Conservation (phyloP, 2,888 invertebrate genomes). For the Ephialtes manifestator region DNA sequence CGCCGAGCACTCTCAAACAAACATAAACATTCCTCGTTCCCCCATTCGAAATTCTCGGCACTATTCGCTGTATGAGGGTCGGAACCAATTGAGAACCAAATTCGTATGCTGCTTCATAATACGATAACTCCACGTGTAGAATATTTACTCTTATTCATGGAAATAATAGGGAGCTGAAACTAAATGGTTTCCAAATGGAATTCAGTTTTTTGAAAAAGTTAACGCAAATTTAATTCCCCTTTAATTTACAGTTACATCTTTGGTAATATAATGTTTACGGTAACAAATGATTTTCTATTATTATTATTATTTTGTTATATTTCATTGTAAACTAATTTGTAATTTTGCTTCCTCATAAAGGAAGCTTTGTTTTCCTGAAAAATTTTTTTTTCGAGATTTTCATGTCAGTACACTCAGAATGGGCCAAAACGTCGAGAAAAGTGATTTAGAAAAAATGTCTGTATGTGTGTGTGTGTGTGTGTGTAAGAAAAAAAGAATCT, state of each 20-base stretch:
- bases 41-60: constrained; percentile 30
- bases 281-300: too few relatives aligned
- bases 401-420: too few relatives aligned
- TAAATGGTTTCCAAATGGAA: background rate
- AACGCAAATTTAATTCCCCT: background rate
- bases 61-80: constrained; percentile 20
- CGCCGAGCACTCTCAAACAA: constrained; percentile 51
- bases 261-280: background rate
- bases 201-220: background rate
- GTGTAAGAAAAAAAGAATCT: too few relatives aligned
- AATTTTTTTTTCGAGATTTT: too few relatives aligned
- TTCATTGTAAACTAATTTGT: too few relatives aligned
- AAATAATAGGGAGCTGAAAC: background rate
- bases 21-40: constrained; percentile 46
- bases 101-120: constrained; percentile 36
- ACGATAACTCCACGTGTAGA: constrained; percentile 31
- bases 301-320: too few relatives aligned
- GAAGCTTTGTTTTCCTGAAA: too few relatives aligned
- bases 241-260: background rate
- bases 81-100: constrained; percentile 32
- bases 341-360: too few relatives aligned
- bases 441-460: too few relatives aligned
- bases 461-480: too few relatives aligned
- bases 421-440: too few relatives aligned
- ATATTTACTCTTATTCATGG: constrained; percentile 11